Evolutionary conservation across 2,113 vertebrate species (phyloP), one percentile per base, ranked within the genome.

Genomic region (Acanthochromis polyacanthus): DNA sequence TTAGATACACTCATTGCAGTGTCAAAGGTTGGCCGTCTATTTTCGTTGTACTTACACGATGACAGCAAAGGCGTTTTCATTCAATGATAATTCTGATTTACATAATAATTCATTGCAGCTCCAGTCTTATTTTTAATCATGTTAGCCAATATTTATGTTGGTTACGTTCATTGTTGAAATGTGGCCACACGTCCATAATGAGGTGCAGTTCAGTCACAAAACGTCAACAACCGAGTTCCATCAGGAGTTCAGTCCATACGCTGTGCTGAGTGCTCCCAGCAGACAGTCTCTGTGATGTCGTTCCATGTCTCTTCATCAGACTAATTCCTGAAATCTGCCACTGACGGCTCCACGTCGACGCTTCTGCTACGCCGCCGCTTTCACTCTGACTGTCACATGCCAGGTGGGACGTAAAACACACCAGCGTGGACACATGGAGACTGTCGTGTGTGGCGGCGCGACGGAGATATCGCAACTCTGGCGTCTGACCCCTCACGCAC

Each of bases 401-500:
- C 52, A 71, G 75, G 66, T 65, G 76, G 71, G 86, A 86, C 59
- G 70, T 69, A 72, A 85, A 62, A 82, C 71, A 23, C 68, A 36
- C 64, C 17, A 12, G 50, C 66, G 75, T 23, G 58, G 59, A 78
- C 71, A 62, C 79, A 46, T 30, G 40, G 57, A 82, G 71, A 84
- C 82, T 83, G 76, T 65, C 5, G 46, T 81, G 80, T 74, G 69
- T 58, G 63, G 25, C 36, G 50, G 30, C 1, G 5, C 66, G 63
- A 88, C 64, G 38, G 80, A 84, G 83, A 87, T 86, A 77, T 83
- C 82, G 62, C 86, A 74, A n/a, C 59, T 64, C 60, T 74, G 65
- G 76, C 59, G 79, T 85, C 88, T 88, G 84, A 90, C 87, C 88
- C 69, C 81, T 78, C 75, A 50, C 71, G 77, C 76, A 83, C 83